Evolutionary conservation across 1,140 invertebrate species (phyloP), one percentile per base, ranked within the genome.

Genomic region (Gonatopus flavifemur): DNA sequence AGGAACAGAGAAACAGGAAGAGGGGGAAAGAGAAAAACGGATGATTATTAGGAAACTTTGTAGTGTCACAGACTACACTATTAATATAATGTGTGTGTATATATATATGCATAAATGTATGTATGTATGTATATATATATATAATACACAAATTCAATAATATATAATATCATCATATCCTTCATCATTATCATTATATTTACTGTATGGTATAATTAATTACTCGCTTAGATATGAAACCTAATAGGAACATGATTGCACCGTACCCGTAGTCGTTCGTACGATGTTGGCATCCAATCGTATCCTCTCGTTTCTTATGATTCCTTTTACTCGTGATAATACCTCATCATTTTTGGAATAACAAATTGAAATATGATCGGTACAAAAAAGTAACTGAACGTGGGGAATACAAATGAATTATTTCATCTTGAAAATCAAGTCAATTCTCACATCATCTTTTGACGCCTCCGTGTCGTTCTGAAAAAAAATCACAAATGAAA

Each of bases 181-280:
- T 71, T 73, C 72, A 72, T 75, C 70, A 67, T 76, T 72, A 74
- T 75, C 67, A 66, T 76, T 75, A 74, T 76, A 76, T 72, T 76
- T 76, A 76, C 65, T 76, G n/a, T n/a, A n/a, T n/a, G 69, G 74
- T 76, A 76, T 75, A 74, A 74, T 74, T 72, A 76, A 70, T 76
- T 76, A 74, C 70, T 75, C 74, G 74, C 72, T 75, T 76, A 76
- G 74, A 76, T 76, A 74, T 76, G 72, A 76, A 76, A 76, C 72
- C 74, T 76, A 76, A 69, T 74, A 76, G 74, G 72, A 76, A 76
- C 72, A 74, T 76, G 74, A 76, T 76, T 76, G 71, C 74, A 74
- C 74, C 74, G 74, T 49, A 53, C 59, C 55, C 55, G 56, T 59
- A 52, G 31, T 45, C 38, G 15, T 49, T 48, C 59, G 52, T 35